A percentile compares a stretch with the other conserved stretches of the same genome.
phyloP scores from a whole-genome alignment of 2,797 vertebrate species.

The Oophaga sylvatica region DNA sequence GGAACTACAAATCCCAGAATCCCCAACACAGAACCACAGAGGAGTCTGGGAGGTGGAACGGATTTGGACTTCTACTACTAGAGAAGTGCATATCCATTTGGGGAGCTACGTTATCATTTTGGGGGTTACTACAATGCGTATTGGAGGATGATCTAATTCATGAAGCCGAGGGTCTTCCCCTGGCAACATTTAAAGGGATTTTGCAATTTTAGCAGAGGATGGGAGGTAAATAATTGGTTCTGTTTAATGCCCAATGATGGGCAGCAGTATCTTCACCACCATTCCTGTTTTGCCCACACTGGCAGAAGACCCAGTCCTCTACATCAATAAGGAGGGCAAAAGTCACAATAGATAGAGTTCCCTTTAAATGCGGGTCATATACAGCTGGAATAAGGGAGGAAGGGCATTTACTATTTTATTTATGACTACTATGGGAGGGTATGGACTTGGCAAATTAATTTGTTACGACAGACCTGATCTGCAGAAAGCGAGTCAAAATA shows the following conservation, averaged over 20 bases:
- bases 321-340: background rate
- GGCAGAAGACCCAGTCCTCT: background rate
- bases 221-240: no score
- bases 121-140: background rate
- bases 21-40: background rate
- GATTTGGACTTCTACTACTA: background rate
- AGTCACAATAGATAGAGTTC: background rate
- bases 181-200: background rate
- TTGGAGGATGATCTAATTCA: background rate
- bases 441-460: constrained; percentile 19
- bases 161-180: background rate
- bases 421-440: background rate
- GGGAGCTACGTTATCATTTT: background rate
- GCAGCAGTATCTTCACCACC: background rate
- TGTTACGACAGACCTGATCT: constrained; percentile 83
- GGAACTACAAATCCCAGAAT: constrained; percentile 16
- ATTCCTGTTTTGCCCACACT: background rate
- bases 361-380: background rate
- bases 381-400: background rate
- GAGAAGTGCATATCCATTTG: background rate
- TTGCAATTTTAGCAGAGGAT: background rate
- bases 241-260: background rate
- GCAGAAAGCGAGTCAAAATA: constrained; percentile 82
- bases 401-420: background rate
- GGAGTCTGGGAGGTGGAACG: background rate